A percentile compares a stretch with the other conserved stretches of the same genome.
Evolutionary conservation across 2,113 vertebrate genomes (phyloP).

Genomic region (Pongo abelii): DNA sequence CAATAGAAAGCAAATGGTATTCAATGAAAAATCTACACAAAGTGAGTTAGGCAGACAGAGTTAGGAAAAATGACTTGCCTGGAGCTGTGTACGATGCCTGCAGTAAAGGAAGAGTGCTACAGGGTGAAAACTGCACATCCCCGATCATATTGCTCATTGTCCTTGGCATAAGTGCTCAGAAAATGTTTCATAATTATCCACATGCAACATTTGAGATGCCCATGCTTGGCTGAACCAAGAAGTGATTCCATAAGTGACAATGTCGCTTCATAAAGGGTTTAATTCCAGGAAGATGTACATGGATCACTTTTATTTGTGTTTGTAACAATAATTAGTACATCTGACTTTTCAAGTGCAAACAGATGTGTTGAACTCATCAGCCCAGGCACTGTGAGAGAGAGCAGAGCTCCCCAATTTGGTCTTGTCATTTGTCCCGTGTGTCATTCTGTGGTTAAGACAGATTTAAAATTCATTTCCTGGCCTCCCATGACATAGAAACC

Average conservation of each 20-base stretch:
- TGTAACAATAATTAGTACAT: not conserved
- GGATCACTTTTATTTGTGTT: not conserved
- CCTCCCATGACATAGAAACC: not conserved
- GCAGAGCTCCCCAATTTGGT: not conserved
- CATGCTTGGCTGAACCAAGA: not conserved
- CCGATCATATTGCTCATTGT: not conserved
- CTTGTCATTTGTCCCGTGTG: not conserved
- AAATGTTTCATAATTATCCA: not conserved
- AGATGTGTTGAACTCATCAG: not conserved
- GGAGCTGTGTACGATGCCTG: fast-evolving
- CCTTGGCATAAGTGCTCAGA: not conserved
- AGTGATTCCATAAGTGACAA: not conserved
- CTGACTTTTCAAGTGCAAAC: not conserved
- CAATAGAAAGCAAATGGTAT: not conserved
- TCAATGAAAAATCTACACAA: not conserved
- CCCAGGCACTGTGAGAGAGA: not conserved
- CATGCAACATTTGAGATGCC: not conserved
- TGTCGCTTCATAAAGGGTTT: not conserved
- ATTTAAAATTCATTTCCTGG: slow-evolving; percentile 41
- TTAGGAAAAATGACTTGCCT: not conserved
- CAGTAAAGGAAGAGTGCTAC: no score
- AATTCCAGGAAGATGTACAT: not conserved
- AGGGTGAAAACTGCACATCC: not conserved
- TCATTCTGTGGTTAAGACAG: not conserved
- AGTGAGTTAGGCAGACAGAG: not conserved